Conservation (phyloP, 2,113 vertebrate genomes). For the Phoenicopterus ruber region DNA sequence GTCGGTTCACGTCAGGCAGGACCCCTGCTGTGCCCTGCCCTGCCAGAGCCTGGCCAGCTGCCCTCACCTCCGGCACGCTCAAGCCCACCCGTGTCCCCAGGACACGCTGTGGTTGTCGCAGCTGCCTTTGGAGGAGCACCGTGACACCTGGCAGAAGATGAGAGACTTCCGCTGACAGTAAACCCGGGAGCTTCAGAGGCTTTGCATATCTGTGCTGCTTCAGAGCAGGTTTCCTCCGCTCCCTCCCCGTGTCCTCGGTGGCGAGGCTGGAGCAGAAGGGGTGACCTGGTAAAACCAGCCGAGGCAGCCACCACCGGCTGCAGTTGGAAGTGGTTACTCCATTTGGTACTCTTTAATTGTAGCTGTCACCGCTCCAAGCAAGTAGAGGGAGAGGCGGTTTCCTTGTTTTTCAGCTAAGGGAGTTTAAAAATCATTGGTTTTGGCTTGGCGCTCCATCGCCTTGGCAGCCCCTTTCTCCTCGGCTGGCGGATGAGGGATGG, state of each 20-base stretch:
- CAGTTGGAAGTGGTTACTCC: background rate
- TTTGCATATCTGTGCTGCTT: background rate
- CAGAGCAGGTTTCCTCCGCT: background rate
- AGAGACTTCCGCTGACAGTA: background rate
- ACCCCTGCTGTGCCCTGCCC: background rate
- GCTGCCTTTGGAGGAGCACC: background rate
- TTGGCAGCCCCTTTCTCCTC: background rate
- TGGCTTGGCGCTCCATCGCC: accelerated
- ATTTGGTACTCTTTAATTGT: background rate
- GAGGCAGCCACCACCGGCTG: background rate
- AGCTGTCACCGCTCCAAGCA: background rate
- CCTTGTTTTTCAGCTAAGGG: background rate
- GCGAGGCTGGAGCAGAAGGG: background rate
- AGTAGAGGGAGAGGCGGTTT: background rate
- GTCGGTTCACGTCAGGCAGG: accelerated
- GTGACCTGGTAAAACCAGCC: background rate
- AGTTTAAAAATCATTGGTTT: background rate
- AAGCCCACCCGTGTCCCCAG: background rate
- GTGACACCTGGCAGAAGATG: background rate
- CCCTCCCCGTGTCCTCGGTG: accelerated
- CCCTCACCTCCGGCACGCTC: background rate
- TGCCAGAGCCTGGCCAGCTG: accelerated
- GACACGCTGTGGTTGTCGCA: accelerated
- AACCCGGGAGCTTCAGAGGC: background rate
- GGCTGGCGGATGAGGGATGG: background rate